Conservation (phyloP, 2,113 vertebrate species). For the Girardinichthys multiradiatus region DNA sequence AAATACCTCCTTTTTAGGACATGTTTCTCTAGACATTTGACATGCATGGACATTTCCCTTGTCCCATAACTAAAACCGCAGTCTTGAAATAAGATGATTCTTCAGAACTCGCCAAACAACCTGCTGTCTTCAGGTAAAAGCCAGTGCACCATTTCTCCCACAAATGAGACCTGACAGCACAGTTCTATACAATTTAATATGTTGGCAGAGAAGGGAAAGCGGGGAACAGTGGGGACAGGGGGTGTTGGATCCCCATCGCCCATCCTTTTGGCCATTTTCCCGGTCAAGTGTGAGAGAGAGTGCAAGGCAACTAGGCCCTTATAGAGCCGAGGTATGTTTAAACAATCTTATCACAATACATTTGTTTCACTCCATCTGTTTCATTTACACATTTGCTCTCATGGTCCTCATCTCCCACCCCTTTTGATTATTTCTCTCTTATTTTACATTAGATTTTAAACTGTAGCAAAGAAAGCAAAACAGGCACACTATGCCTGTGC, state of each 20-base stretch:
- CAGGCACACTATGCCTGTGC: background rate
- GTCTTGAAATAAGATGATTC: slow-evolving; percentile 32
- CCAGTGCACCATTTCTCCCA: slow-evolving; percentile 37
- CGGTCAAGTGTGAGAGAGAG: slow-evolving; percentile 66
- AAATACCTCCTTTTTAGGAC: background rate
- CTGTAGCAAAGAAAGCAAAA: background rate
- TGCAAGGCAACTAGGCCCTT: slow-evolving; percentile 45
- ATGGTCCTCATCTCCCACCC: slow-evolving; percentile 15
- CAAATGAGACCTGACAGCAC: slow-evolving; percentile 70
- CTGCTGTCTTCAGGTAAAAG: slow-evolving; percentile 58
- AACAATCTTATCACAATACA: slow-evolving; percentile 70
- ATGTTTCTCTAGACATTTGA: background rate
- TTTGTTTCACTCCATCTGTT: slow-evolving; percentile 63
- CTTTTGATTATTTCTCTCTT: slow-evolving; percentile 2
- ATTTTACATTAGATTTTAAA: slow-evolving; percentile 9
- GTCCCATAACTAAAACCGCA: slow-evolving; percentile 9
- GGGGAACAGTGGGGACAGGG: background rate
- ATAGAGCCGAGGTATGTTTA: slow-evolving; percentile 58
- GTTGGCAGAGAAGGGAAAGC: slow-evolving; percentile 48
- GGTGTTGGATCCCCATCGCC: slow-evolving; percentile 53
- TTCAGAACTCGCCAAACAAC: slow-evolving; percentile 55
- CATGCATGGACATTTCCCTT: background rate
- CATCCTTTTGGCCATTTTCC: slow-evolving; percentile 68
- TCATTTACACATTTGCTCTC: slow-evolving; percentile 38
- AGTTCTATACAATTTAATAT: slow-evolving; percentile 75